A percentile compares a stretch with the other conserved stretches of the same genome.
Evolutionary conservation across 2,113 vertebrate genomes (phyloP).

Genomic region (Mesembrinibis cayennensis): DNA sequence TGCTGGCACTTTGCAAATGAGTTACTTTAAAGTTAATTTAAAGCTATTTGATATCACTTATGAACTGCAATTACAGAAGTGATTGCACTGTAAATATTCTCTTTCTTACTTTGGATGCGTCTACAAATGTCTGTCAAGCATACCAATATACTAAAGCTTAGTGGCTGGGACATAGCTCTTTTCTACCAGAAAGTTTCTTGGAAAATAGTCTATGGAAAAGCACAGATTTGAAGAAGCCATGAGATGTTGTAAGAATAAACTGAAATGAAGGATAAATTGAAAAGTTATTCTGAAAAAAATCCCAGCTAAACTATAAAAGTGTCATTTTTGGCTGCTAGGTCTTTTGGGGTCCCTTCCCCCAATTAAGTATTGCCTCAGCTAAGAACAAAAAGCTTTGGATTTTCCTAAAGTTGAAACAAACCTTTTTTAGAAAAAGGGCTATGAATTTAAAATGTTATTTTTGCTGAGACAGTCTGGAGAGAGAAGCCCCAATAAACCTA

Average conservation of each 20-base stretch:
- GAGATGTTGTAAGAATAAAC: background rate
- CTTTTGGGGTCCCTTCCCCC: background rate
- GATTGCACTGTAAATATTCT: background rate
- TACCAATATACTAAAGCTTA: background rate
- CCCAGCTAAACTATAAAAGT: background rate
- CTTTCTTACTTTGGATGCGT: background rate
- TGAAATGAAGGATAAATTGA: background rate
- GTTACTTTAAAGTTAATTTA: background rate
- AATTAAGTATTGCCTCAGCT: background rate
- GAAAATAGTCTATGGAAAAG: background rate
- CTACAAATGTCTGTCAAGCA: background rate
- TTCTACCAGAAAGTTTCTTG: background rate
- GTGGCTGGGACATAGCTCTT: background rate
- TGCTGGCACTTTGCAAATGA: background rate
- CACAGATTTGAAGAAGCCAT: background rate
- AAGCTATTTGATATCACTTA: background rate
- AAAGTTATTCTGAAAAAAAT: background rate
- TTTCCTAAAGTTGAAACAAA: background rate
- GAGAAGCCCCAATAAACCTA: background rate
- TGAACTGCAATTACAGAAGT: background rate
- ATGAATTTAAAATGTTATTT: background rate
- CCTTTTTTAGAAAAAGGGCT: background rate
- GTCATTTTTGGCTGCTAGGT: background rate
- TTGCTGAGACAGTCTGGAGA: background rate
- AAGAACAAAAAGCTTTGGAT: background rate